Conservation (phyloP, 2,113 vertebrate species). For the Herpetotheres cachinnans region DNA sequence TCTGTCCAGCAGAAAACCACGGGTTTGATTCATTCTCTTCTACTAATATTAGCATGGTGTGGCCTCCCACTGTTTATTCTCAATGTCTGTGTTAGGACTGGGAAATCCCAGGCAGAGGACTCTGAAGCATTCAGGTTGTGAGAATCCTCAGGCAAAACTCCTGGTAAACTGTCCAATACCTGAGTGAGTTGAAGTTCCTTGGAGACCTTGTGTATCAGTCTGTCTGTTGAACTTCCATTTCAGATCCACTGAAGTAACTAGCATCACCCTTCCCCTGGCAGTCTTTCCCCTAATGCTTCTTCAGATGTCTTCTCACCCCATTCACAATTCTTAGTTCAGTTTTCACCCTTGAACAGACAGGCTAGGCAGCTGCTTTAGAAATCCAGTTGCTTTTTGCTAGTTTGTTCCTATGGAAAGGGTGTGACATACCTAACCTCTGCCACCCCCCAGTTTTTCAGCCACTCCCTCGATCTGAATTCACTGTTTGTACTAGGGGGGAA, state of each 20-base stretch:
- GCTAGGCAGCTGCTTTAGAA: not conserved
- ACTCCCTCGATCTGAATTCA: not conserved
- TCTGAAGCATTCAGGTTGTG: not conserved
- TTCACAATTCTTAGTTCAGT: not conserved
- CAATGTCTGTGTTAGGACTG: not conserved
- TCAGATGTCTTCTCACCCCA: not conserved
- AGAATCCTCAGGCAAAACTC: not conserved
- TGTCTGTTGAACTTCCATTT: not conserved
- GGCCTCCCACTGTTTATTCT: not conserved
- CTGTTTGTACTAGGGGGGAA: not conserved
- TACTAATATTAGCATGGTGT: not conserved
- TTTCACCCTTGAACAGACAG: not conserved
- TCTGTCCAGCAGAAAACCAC: not conserved
- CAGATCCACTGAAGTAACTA: not conserved
- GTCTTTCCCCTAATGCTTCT: not conserved
- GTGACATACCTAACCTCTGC: not conserved
- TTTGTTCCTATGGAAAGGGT: not conserved
- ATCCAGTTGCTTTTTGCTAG: not conserved
- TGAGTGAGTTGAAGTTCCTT: not conserved
- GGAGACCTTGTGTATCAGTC: not conserved
- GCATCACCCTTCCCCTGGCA: not conserved
- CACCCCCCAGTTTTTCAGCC: accelerated
- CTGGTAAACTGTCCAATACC: not conserved
- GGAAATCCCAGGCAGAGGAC: not conserved
- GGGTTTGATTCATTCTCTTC: not conserved